These are phyloP conservation scores for Zaprionus kolodkinae DNA, from an alignment of 1,140 invertebrate species.

Conservation along the genomic window DNA sequence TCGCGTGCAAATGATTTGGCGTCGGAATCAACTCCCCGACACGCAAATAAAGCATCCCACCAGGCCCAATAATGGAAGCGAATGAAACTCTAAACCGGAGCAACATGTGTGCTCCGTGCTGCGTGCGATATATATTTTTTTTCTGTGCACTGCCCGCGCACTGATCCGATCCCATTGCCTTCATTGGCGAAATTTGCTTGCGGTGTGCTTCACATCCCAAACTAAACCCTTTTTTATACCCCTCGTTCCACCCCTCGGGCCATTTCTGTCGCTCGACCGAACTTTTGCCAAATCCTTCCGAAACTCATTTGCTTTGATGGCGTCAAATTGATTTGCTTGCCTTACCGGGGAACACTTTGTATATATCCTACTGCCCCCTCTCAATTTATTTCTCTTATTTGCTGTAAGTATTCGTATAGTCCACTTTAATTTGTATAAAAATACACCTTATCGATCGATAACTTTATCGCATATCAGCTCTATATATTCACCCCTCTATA, in stretches of 20 bases:
- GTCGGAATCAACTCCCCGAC: slow-evolving; percentile 66
- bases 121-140: slow-evolving; percentile 35
- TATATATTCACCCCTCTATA: too few species aligned
- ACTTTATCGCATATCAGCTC: too few species aligned
- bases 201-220: slow-evolving; percentile 19
- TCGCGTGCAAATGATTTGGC: slow-evolving; percentile 79
- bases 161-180: slow-evolving; percentile 4
- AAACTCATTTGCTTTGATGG: slow-evolving; percentile 75
- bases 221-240: slow-evolving; percentile 41
- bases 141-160: slow-evolving; percentile 57
- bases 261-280: slow-evolving; percentile 50
- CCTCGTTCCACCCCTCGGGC: slow-evolving; percentile 51
- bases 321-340: slow-evolving; percentile 72
- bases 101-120: slow-evolving; percentile 54
- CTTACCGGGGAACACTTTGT: slow-evolving; percentile 39
- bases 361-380: background rate
- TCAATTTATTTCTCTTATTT: too few species aligned
- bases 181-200: background rate
- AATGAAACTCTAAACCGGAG: slow-evolving; percentile 19
- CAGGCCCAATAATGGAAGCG: slow-evolving; percentile 16
- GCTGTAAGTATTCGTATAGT: background rate
- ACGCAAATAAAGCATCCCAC: slow-evolving; percentile 50
- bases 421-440: background rate
- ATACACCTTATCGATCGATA: background rate
- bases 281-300: slow-evolving; percentile 64